Conservation (phyloP, 1,140 invertebrate genomes). For the Zaprionus davidi region DNA sequence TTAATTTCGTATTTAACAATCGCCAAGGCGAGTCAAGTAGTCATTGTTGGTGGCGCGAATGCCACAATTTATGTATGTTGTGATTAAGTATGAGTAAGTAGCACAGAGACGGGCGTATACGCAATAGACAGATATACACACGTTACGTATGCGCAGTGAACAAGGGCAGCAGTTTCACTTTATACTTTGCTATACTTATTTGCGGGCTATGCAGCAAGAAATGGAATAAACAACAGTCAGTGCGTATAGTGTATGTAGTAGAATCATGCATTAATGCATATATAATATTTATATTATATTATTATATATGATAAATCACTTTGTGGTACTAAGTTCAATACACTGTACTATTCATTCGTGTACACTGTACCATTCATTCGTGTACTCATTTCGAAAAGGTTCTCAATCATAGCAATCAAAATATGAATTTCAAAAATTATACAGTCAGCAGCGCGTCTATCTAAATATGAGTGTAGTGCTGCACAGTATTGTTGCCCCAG, state of each 20-base stretch:
- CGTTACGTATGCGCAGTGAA: not conserved
- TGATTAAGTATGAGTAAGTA: slow-evolving; percentile 23
- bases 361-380: too few relatives aligned
- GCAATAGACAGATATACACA: not conserved
- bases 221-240: not conserved
- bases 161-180: not conserved
- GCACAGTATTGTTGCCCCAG: too few relatives aligned
- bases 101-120: not conserved
- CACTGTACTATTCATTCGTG: too few relatives aligned
- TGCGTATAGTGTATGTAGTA: not conserved
- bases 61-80: slow-evolving; percentile 32
- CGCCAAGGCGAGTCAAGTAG: slow-evolving; percentile 13
- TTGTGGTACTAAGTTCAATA: too few relatives aligned
- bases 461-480: too few relatives aligned
- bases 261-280: too few relatives aligned
- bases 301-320: too few relatives aligned
- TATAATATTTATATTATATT: not conserved
- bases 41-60: not conserved
- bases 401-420: too few relatives aligned
- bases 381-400: too few relatives aligned
- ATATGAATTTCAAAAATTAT: too few relatives aligned
- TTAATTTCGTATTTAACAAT: slow-evolving; percentile 47
- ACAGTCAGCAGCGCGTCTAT: too few relatives aligned
- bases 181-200: not conserved
- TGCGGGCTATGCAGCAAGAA: too few relatives aligned